Conservation (phyloP, 2,113 vertebrate species). For the Heptranchias perlo region DNA sequence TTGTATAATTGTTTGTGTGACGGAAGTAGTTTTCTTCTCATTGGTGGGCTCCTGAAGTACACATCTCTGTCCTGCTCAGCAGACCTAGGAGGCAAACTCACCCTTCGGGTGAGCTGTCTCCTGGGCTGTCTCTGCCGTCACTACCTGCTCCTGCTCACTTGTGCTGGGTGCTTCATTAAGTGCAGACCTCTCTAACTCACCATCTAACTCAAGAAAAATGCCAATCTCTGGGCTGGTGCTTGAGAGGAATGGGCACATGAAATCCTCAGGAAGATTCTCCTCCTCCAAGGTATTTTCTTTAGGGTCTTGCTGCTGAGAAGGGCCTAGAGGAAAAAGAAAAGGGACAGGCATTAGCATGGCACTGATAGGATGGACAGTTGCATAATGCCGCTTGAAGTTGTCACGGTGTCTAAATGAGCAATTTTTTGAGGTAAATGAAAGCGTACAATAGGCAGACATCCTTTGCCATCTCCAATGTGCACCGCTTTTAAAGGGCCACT, state of each 20-base stretch:
- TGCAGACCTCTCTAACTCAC: too few species aligned
- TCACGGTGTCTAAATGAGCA: too few species aligned
- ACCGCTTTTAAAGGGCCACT: neutral
- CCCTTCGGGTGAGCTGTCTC: neutral
- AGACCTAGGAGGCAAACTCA: neutral
- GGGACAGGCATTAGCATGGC: neutral
- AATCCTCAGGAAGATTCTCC: neutral
- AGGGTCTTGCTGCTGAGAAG: neutral
- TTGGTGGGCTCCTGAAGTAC: neutral
- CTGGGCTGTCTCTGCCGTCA: neutral
- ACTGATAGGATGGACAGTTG: neutral
- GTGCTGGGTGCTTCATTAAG: neutral
- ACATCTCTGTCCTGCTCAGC: neutral
- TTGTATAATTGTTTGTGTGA: neutral
- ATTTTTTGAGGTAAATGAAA: too few species aligned
- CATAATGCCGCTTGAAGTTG: neutral
- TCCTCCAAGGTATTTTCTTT: neutral
- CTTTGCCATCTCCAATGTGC: neutral
- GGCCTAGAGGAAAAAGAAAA: neutral
- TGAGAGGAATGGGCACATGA: neutral
- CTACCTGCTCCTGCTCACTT: neutral
- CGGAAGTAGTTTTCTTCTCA: neutral
- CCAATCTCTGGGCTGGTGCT: neutral
- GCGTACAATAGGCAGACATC: neutral
- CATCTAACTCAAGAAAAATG: too few species aligned